Evolutionary conservation across 2,888 invertebrate genomes (phyloP).

Genomic region (Xiphydria camelus): DNA sequence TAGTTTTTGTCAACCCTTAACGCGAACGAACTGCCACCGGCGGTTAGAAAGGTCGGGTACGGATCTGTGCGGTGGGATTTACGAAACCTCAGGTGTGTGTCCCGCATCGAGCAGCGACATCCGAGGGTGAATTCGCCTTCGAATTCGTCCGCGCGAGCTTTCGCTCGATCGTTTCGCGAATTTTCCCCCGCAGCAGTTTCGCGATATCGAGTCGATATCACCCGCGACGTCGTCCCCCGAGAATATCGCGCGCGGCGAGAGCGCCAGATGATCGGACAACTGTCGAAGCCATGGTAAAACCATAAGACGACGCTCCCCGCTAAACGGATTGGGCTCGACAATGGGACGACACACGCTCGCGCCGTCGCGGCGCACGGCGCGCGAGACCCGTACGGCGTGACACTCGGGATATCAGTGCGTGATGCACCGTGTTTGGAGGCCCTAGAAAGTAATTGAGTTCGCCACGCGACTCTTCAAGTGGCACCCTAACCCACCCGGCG

Average conservation of each 20-base stretch:
- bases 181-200: no score
- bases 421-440: constrained; percentile 38
- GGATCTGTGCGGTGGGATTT: neutral
- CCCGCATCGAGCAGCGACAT: neutral
- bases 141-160: no score
- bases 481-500: constrained; percentile 35
- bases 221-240: no score
- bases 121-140: no score
- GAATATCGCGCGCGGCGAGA: constrained; percentile 7
- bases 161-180: no score
- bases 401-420: constrained; percentile 1
- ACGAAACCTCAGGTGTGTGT: neutral
- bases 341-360: constrained; percentile 30
- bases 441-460: constrained; percentile 55
- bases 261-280: constrained; percentile 29
- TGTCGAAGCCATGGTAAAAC: no score
- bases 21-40: constrained; percentile 7
- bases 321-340: constrained; percentile 14
- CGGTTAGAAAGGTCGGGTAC: constrained; percentile 1
- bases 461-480: constrained; percentile 57
- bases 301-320: no score
- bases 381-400: neutral
- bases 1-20: constrained; percentile 31
- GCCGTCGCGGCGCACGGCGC: constrained; percentile 16
- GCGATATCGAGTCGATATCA: no score